phyloP scores from a whole-genome alignment of 2,113 vertebrate species.

The Loxodonta africana region DNA sequence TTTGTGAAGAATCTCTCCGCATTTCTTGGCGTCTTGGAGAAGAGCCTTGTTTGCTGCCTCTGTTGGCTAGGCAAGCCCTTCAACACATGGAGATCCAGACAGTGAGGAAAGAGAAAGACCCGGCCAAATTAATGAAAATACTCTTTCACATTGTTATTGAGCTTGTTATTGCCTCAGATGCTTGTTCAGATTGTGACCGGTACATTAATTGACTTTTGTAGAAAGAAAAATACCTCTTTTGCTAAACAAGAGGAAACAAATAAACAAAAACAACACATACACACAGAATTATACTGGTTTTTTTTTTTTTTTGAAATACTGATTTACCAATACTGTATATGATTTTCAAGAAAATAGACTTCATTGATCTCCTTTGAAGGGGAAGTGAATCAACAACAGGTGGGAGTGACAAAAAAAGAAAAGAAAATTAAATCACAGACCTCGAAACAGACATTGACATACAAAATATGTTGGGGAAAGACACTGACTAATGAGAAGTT shows the following conservation, averaged over 20 bases:
- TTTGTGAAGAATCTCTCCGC: background rate
- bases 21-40: background rate
- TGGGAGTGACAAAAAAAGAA: background rate
- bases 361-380: background rate
- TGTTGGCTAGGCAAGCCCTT: background rate
- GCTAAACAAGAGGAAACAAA: background rate
- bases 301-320: background rate
- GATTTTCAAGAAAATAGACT: background rate
- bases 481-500: background rate
- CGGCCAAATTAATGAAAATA: background rate
- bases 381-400: background rate
- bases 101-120: background rate
- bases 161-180: background rate
- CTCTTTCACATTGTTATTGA: background rate
- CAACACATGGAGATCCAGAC: background rate
- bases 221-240: background rate
- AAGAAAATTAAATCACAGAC: background rate
- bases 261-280: background rate
- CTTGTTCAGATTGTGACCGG: background rate
- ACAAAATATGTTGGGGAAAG: background rate
- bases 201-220: background rate
- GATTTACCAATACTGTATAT: background rate
- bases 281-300: background rate
- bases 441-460: background rate
- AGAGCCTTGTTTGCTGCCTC: background rate